Base-by-base conservation (phyloP, 2,113 vertebrate genomes). In the Prinia subflava region DNA sequence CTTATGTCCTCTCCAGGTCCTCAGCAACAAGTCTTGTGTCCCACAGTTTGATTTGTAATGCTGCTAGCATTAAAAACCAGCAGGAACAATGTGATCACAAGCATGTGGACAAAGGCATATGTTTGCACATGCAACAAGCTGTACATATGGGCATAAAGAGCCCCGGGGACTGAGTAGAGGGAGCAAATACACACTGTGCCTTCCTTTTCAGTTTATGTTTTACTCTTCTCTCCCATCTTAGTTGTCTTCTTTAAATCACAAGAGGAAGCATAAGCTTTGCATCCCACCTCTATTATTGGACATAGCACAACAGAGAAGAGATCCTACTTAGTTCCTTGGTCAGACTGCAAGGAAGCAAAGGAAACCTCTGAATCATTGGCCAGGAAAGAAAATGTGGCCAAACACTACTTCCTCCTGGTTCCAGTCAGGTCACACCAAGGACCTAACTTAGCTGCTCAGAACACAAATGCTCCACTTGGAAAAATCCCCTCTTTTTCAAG, bases 281-380 rank as follows among this genome's bases (percentile, higher is more conserved):
- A 83, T 56, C 49, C 37, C 11, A 3, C 9, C 17, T 64, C 44
- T 0, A 0, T 52, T 75, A 59, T 0, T 60, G 24, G 30, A 71
- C n/a, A 50, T 0, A 22, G 11, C 21, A 60, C 0, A 9, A 62
- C 9, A 83, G 23, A 87, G 17, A 46, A 76, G 44, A 80, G 37
- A 52, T 68, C 35, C 46, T 47, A 11, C 52, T 70, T 15, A 33
- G 44, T 15, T 78, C 33, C 39, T 59, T n/a, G 71, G 27, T 68
- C 35, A 87, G 37, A 56, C 10, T 68, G 11, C 70, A 84, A 41
- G 16, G 30, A 64, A 85, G 53, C 56, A 63, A 84, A 90, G 12
- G 50, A 81, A 82, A 86, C n/a, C 9, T 57, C 42, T 85, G 37
- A 88, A 81, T 14, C 30, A 47, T 46, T 33, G 35, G 8, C 33